Base-by-base conservation (phyloP, 1,140 invertebrate genomes). In the Trichonephila clavata region DNA sequence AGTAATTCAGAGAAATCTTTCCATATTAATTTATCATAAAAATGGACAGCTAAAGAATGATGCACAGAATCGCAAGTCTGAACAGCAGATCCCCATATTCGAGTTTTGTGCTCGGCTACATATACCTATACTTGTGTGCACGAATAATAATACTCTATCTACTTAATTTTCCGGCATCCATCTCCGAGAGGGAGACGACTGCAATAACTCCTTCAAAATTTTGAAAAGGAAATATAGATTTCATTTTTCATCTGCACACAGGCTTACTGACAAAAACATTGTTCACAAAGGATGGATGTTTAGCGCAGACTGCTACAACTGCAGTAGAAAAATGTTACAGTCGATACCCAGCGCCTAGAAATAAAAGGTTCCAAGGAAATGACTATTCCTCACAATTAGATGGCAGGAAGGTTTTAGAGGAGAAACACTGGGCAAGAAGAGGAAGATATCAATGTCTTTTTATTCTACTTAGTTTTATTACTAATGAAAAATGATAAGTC, bases 31-130 rank as follows among this genome's bases (percentile, higher is more conserved):
- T 86, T 92, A 86, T 86, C 83, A 86, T 92, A 92, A 92, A 92
- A 92, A 92, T 92, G 91, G 91, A 86, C 91, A 92, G 91, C 91
- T 92, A 92, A 86, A 90, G 83, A 50, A 86, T 86, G 81, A 65
- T 86, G 90, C 90, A 71, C 43, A 92, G 63, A 81, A 91, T 86
- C 91, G 86, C 61, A 63, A 83, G 32, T 83, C 90, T 24, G 60
- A 84, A 84, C 77, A 32, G 63, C 80, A 59, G n/a, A 60, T 65
- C 83, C 65, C 91, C 91, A 50, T 65, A 92, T 57, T 92, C 91
- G 71, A 86, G 43, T 92, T 71, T 92, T 92, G 91, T 92, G 91
- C 91, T 86, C 50, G 61, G 83, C 91, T 92, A 92, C 90, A 92
- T 63, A 57, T 92, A 90, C 27, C 59, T 57, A 86, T 86, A 92